Percentiles rank a stretch among this genome's conserved stretches.
These are phyloP conservation scores for Dromaius novaehollandiae DNA, from an alignment of 2,113 vertebrate genomes.

Conservation along the genomic window DNA sequence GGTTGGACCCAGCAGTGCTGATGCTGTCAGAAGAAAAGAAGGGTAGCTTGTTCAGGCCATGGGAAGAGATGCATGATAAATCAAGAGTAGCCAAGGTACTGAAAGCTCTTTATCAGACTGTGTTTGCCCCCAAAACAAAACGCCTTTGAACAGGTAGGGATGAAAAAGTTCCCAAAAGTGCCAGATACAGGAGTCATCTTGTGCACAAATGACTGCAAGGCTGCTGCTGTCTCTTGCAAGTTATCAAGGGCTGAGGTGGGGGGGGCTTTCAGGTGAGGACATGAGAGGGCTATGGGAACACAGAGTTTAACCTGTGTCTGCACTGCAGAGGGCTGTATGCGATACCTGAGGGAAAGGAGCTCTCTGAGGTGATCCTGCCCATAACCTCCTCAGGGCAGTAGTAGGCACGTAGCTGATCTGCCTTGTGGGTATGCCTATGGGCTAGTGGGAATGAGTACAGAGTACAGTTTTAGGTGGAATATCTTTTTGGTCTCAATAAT, in stretches of 20 bases:
- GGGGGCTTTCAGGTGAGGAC: background rate
- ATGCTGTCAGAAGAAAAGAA: background rate
- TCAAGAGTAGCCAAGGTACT: background rate
- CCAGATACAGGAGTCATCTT: background rate
- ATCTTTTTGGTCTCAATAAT: background rate
- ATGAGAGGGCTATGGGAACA: background rate
- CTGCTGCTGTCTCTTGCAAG: background rate
- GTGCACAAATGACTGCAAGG: background rate
- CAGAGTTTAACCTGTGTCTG: background rate
- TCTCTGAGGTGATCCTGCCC: background rate
- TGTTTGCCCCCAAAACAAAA: background rate
- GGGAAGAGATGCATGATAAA: background rate
- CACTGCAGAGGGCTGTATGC: accelerated
- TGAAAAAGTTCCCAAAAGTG: background rate
- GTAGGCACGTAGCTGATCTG: background rate
- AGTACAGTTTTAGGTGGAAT: background rate
- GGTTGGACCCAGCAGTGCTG: background rate
- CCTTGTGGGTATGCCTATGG: background rate
- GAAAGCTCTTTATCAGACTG: background rate
- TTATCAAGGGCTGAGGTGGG: background rate
- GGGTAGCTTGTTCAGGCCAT: background rate
- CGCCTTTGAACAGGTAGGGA: background rate
- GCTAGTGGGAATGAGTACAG: background rate
- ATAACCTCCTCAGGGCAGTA: background rate
- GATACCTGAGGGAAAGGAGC: background rate